Conservation (phyloP, 2,888 invertebrate species). For the Aleiodes testaceus region DNA sequence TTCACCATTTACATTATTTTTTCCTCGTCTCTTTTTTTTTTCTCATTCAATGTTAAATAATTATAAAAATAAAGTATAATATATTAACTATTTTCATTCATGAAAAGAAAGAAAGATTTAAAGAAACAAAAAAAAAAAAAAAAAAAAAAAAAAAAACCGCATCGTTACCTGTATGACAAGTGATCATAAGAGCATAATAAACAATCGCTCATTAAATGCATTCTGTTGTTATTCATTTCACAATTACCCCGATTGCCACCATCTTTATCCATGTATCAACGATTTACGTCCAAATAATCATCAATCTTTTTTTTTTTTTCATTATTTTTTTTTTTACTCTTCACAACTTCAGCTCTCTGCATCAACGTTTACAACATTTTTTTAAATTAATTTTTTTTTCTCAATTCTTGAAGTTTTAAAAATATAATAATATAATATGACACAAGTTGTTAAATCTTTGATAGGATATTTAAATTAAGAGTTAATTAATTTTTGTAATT, state of each 20-base stretch:
- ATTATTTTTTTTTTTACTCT: constrained; percentile 37
- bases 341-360: constrained; percentile 44
- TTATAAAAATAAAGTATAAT: constrained; percentile 68
- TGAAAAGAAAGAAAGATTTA: constrained; percentile 56
- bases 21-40: constrained; percentile 55
- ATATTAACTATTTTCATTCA: constrained; percentile 74
- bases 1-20: constrained; percentile 55
- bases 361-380: constrained; percentile 26
- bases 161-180: constrained; percentile 74
- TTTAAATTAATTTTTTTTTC: not conserved
- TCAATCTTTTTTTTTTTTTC: constrained; percentile 37
- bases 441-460: constrained; percentile 16
- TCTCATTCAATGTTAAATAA: constrained; percentile 73
- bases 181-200: constrained; percentile 74
- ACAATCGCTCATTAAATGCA: constrained; percentile 74
- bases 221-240: constrained; percentile 74
- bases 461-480: constrained; percentile 17
- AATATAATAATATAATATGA: not conserved
- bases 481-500: constrained; percentile 33
- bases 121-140: constrained; percentile 6
- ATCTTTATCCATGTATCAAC: constrained; percentile 48
- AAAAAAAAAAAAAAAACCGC: constrained; percentile 53
- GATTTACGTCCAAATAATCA: constrained; percentile 40
- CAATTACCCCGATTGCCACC: constrained; percentile 66
- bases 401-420: not conserved